Percentiles rank a stretch among this genome's conserved stretches.
Evolutionary conservation across 2,797 vertebrate genomes (phyloP).

Genomic region (Urocyon cinereoargenteus): DNA sequence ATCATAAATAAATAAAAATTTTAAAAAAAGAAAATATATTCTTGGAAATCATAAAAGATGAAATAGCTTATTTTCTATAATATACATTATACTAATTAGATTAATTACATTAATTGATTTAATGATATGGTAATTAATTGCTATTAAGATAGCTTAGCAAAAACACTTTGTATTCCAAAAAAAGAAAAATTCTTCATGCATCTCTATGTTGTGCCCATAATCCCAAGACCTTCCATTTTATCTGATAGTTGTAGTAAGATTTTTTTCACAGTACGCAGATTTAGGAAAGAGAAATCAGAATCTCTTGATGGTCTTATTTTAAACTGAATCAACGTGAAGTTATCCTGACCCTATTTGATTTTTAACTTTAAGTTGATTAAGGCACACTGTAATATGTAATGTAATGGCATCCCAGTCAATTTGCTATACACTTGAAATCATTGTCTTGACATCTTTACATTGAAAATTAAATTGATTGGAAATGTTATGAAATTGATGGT

Average conservation of each 20-base stretch:
- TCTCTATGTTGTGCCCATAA: background rate
- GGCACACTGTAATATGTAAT: background rate
- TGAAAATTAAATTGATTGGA: background rate
- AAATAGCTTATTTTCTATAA: background rate
- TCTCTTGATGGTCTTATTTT: background rate
- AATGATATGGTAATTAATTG: background rate
- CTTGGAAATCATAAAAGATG: background rate
- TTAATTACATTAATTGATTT: background rate
- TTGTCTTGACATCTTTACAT: background rate
- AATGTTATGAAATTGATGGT: background rate
- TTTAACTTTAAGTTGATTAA: background rate
- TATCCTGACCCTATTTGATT: background rate
- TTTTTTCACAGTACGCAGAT: background rate
- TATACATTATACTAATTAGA: background rate
- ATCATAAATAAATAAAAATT: no score
- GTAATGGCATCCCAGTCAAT: background rate
- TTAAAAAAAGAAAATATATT: background rate
- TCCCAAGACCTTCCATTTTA: background rate
- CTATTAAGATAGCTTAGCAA: background rate
- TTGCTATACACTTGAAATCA: background rate
- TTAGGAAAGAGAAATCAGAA: background rate
- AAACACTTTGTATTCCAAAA: background rate
- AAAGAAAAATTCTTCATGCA: background rate
- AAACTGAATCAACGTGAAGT: background rate
- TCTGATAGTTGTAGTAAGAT: background rate